Base-by-base conservation (phyloP, 2,888 invertebrate species). In the Gerris lacustris region DNA sequence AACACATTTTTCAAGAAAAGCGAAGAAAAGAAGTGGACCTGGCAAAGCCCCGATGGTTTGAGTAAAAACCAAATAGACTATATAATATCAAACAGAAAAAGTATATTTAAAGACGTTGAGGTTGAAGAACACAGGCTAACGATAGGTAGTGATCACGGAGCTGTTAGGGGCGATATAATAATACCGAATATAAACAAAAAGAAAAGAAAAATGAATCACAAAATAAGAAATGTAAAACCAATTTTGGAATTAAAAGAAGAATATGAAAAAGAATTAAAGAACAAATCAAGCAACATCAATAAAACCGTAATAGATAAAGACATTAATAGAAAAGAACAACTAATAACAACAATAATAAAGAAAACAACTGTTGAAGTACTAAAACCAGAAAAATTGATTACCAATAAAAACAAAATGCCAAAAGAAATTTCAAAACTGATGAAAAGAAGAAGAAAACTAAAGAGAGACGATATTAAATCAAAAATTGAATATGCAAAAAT, bases 31-130 rank as follows among this genome's bases (percentile, higher is more conserved):
- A 67, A 67, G 17, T 67, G 67, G 67, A 67, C 67, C 15, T 67
- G 67, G 67, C 31, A 44, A 15, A 44, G 43, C 17, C 67, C 67
- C 15, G 55, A 55, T 55, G 55, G 55, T 15, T 15, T 11, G 64
- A 66, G 44, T 6, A 69, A 64, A 44, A 69, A 69, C 17, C 63
- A 69, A 44, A 69, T 69, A 43, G 69, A 69, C 43, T 69, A 63
- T 66, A 64, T 69, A n/a, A 31, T 69, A 17, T 62, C 44, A 63
- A 64, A 44, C 6, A 66, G 9, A 63, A 63, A 63, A 63, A n/a
- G 31, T 69, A 66, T 63, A 44, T 15, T 69, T 18, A 44, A 17
- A 43, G 45, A 45, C 44, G 69, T 69, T 62, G 64, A 69, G 7
- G 64, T 69, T 17, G 66, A 63, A 66, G 43, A 66, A n/a, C 6